Conservation (phyloP, 1,140 invertebrate genomes). For the Cotesia vestalis region DNA sequence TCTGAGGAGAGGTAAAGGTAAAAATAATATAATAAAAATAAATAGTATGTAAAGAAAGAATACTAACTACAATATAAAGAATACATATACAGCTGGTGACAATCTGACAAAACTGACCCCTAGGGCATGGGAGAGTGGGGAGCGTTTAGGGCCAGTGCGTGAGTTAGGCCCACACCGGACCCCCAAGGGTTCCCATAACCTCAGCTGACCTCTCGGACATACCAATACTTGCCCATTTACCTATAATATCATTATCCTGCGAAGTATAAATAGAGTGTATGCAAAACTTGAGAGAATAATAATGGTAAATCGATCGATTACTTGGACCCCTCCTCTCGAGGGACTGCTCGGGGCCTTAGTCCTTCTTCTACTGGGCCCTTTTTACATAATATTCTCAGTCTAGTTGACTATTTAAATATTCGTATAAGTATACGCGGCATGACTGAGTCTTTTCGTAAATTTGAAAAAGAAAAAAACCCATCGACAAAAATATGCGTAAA, state of each 20-base stretch:
- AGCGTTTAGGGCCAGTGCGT: background rate
- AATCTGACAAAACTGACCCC: too few relatives aligned
- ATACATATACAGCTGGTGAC: too few relatives aligned
- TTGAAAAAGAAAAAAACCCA: conserved; percentile 13
- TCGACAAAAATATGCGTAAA: conserved; percentile 6
- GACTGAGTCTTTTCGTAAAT: conserved; percentile 28
- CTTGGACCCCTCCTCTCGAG: too few relatives aligned
- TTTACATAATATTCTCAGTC: too few relatives aligned
- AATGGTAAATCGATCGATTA: too few relatives aligned
- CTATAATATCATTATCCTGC: background rate
- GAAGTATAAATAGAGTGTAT: background rate
- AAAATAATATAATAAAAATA: too few relatives aligned
- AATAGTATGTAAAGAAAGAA: too few relatives aligned
- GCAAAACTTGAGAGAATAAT: conserved; percentile 24
- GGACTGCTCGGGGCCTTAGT: too few relatives aligned
- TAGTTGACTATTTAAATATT: background rate
- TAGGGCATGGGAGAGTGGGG: conserved; percentile 5
- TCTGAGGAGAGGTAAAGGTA: too few relatives aligned
- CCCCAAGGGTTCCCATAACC: conserved; percentile 66
- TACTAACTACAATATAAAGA: too few relatives aligned
- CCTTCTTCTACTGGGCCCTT: background rate
- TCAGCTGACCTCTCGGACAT: conserved; percentile 46
- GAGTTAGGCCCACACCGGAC: conserved; percentile 45
- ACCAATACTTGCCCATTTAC: conserved; percentile 10
- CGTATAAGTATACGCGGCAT: conserved; percentile 11